These are phyloP conservation scores for Heteromormyrus szaboi DNA, from an alignment of 2,797 vertebrate genomes.

Conservation along the genomic window DNA sequence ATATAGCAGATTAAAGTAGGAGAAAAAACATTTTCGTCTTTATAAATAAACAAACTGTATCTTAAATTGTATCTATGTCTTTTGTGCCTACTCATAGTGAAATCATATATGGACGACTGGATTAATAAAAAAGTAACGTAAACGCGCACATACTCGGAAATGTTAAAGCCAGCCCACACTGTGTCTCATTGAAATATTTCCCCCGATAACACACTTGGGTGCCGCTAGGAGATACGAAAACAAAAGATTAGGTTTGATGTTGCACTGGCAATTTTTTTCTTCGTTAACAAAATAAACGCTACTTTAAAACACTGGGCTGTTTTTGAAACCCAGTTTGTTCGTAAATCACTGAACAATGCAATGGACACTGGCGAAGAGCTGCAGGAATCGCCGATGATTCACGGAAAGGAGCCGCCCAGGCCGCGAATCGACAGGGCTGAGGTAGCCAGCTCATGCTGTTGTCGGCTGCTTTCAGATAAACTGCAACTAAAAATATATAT, in stretches of 20 bases:
- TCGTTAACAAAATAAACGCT: background rate
- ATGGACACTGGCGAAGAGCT: constrained; percentile 25
- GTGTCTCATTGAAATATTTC: background rate
- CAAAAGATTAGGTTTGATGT: background rate
- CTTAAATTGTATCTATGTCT: background rate
- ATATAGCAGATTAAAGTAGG: no score
- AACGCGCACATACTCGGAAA: background rate
- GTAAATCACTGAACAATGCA: constrained; percentile 25
- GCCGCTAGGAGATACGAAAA: background rate
- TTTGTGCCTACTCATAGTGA: background rate
- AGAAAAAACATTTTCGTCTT: background rate
- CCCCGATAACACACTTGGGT: background rate
- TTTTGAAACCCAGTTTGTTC: background rate
- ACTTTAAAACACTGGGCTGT: background rate
- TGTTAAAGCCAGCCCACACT: background rate
- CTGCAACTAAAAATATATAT: background rate
- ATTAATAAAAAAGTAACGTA: background rate
- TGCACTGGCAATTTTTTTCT: background rate
- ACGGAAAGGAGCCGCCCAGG: constrained; percentile 33
- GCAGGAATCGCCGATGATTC: constrained; percentile 40
- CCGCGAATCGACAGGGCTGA: constrained; percentile 22
- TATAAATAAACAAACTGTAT: background rate
- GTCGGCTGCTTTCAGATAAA: background rate
- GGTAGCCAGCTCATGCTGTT: background rate
- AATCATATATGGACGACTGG: background rate